Evolutionary conservation across 2,113 vertebrate genomes (phyloP), one percentile per base, ranked within the genome.

Genomic region (Aythya baeri): DNA sequence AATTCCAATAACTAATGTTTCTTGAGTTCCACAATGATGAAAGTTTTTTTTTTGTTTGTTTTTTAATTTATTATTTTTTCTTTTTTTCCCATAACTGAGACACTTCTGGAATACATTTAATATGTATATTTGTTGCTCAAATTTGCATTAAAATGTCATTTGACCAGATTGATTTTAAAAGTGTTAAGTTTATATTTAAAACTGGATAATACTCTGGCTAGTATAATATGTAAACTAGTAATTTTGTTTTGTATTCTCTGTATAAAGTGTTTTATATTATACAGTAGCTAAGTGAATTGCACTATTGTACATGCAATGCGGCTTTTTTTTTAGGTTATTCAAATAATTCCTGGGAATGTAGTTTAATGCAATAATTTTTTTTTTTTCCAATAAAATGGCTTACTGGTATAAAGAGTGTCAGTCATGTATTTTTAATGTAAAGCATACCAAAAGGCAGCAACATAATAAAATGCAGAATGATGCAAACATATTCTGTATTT

Each of bases 301-400:
- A 98, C 97, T 98, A 98, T 89, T 97, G 93, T 97, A 98, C 94
- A 98, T 98, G 97, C 95, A 95, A 97, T 83, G 83, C 83, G 80
- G 95, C 92, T 98, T 97, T 97, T 97, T 96, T 90, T 96, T 98
- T 97, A 97, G 95, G 95, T 97, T 97, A 96, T 97, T 97, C 72
- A 96, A 96, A 91, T 88, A 98, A 97, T 97, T 97, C 96, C 93
- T 97, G 97, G 96, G 97, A 98, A 96, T 97, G 97, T 98, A 98
- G 97, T 97, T 98, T 97, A 97, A 98, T 98, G 98, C 98, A 98
- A 98, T 99, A 99, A 98, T 98, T 83, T 98, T 96, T 97, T 98
- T 98, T 93, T 85, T 98, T 91, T 94, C 97, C 93, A 98, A 97
- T 97, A 98, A 98, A 97, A 97, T 95, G 50, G 87, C 92, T 97